Conservation (phyloP, 2,888 invertebrate species). For the Tinea semifulvella region DNA sequence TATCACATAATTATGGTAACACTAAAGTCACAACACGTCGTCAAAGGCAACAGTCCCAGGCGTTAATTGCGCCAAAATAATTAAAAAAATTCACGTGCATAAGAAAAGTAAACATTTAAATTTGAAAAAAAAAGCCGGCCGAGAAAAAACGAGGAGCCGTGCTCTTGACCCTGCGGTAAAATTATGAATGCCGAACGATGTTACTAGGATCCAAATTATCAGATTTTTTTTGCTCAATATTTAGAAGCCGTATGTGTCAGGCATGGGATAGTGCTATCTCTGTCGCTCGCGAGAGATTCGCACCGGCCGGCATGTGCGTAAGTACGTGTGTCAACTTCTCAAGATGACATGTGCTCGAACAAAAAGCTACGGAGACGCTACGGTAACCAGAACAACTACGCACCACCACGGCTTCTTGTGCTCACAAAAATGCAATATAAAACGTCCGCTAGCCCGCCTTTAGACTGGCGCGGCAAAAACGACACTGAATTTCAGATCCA, state of each 20-base stretch:
- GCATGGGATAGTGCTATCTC: constrained; percentile 42
- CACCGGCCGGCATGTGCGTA: constrained; percentile 18
- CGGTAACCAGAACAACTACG: constrained; percentile 29
- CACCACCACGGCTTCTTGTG: constrained; percentile 39
- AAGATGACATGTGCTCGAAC: constrained; percentile 50
- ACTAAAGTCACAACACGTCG: constrained; percentile 65
- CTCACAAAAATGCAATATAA: constrained; percentile 26
- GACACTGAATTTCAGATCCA: constrained; percentile 68
- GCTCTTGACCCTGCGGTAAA: constrained; percentile 61
- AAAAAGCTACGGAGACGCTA: constrained; percentile 27
- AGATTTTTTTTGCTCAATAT: constrained; percentile 63
- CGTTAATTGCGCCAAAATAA: constrained; percentile 46
- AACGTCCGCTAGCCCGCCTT: constrained; percentile 57
- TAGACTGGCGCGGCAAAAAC: constrained; percentile 67
- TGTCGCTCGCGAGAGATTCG: constrained; percentile 34
- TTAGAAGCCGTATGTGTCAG: constrained; percentile 60
- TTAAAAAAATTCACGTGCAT: constrained; percentile 56
- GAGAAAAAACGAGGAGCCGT: constrained; percentile 50
- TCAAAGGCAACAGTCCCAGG: constrained; percentile 60
- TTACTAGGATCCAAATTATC: constrained; percentile 63
- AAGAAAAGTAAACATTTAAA: constrained; percentile 55
- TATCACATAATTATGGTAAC: constrained; percentile 64
- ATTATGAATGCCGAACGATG: constrained; percentile 62
- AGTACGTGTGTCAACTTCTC: constrained; percentile 33
- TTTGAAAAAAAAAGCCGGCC: constrained; percentile 35